Conservation (phyloP, 2,888 invertebrate genomes). For the Poecilobothrus nobilitatus region DNA sequence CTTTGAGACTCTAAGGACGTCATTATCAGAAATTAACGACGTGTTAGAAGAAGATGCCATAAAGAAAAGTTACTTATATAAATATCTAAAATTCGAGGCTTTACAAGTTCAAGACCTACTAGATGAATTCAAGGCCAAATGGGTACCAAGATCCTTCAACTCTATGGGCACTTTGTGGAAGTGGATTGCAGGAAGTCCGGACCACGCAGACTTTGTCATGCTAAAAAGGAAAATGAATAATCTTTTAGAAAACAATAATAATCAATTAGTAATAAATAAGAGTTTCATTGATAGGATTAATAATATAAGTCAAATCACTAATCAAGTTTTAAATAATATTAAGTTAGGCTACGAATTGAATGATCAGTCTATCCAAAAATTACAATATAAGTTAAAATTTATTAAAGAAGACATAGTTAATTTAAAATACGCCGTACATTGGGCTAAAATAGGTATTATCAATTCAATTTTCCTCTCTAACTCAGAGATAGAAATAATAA, state of each 20-base stretch:
- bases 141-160: background rate
- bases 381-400: conserved; percentile 5
- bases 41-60: background rate
- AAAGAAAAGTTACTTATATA: background rate
- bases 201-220: background rate
- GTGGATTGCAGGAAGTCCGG: background rate
- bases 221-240: background rate
- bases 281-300: background rate
- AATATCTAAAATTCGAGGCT: background rate
- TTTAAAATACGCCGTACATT: conserved; percentile 10
- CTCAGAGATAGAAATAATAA: conserved; percentile 15
- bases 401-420: conserved; percentile 12
- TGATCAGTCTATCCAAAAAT: background rate
- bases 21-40: background rate
- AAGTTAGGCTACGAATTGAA: background rate
- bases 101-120: background rate
- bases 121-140: background rate
- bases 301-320: background rate
- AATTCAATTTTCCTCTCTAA: conserved; percentile 17
- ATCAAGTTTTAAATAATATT: too few relatives aligned
- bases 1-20: conserved; percentile 13
- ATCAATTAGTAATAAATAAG: background rate
- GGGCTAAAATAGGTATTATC: conserved; percentile 16
- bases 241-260: background rate
- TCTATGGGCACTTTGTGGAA: background rate